A percentile compares a stretch with the other conserved stretches of the same genome.
These are phyloP conservation scores for Neodontobutis hainanensis DNA, from an alignment of 2,113 vertebrate genomes.

Conservation along the genomic window DNA sequence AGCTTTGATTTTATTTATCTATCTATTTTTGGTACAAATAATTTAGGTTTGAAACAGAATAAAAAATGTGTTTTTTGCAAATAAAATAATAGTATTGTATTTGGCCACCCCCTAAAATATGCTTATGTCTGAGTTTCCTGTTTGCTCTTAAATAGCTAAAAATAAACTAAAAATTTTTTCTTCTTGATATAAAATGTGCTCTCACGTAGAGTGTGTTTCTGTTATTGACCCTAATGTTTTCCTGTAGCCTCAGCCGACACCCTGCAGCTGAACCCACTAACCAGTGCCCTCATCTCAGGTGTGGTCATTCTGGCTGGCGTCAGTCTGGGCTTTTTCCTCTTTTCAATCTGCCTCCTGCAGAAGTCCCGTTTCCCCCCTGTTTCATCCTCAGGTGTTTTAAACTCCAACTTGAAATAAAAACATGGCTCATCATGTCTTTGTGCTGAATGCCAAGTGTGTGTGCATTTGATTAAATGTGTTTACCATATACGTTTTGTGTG, in stretches of 20 bases:
- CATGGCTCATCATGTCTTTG: not conserved
- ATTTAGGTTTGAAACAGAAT: too few species aligned
- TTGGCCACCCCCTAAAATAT: too few species aligned
- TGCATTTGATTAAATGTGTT: conserved; percentile 23
- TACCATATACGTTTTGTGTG: conserved; percentile 35
- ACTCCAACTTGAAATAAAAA: conserved; percentile 85
- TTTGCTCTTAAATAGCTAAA: too few species aligned
- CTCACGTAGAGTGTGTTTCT: conserved; percentile 33
- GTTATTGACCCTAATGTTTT: conserved; percentile 25
- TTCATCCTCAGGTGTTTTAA: conserved; percentile 81
- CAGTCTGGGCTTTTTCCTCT: conserved; percentile 83
- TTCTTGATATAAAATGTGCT: too few species aligned
- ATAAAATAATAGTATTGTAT: too few species aligned
- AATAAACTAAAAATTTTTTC: too few species aligned
- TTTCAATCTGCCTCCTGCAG: conserved; percentile 83
- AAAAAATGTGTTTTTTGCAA: too few species aligned
- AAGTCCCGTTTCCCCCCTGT: conserved; percentile 73
- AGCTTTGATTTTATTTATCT: too few species aligned
- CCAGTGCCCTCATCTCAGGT: conserved; percentile 87
- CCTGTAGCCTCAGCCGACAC: conserved; percentile 67
- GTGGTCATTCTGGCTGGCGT: conserved; percentile 84
- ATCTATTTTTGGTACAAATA: too few species aligned
- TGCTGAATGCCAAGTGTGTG: conserved; percentile 5
- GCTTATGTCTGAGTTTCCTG: too few species aligned
- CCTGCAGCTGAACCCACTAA: conserved; percentile 82